Base-by-base conservation (phyloP, 2,113 vertebrate species). In the Dicentrarchus labrax region DNA sequence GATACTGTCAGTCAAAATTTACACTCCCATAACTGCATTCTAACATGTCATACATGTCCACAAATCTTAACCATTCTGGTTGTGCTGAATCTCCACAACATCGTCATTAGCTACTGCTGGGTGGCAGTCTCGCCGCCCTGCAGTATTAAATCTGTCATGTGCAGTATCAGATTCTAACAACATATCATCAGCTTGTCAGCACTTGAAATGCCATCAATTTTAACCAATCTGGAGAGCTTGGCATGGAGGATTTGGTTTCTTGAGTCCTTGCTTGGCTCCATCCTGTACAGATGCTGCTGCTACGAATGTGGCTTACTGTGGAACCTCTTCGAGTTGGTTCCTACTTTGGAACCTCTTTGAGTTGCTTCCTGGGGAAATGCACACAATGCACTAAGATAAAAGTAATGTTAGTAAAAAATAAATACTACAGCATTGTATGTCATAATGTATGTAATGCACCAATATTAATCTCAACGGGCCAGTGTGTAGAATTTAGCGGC, bases 141-240 rank as follows among this genome's bases (percentile, higher is more conserved):
- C 86, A 88, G 84, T 75, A n/a, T n/a, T n/a, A n/a, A n/a, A n/a
- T 68, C 77, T 74, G 51, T 78, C 67, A 3, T 24, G 82, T 62
- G n/a, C 30, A 24, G 73, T 79, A 92, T 94, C 91, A 76, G n/a
- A 85, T 93, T 89, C 85, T 73, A 84, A 78, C 84, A 90, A 93
- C 91, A 92, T 76, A 83, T 88, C 90, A 92, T 94, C 86, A 92
- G 43, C 66, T 65, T 90, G 89, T 92, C 91, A 90, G 51, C 91
- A 66, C 87, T 91, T 67, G 17, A 11, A 54, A 64, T 41, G 59
- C 64, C 51, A 61, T 50, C 61, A 43, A 65, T 54, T 82, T 74
- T 70, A 74, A 75, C 73, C 41, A 65, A 64, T 43, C 21, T 72
- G 22, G 47, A 70, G 53, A 7, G 22, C 65, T 53, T 16, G 36